These are phyloP conservation scores for Myotis myotis DNA, from an alignment of 2,797 vertebrate genomes.

Conservation along the genomic window DNA sequence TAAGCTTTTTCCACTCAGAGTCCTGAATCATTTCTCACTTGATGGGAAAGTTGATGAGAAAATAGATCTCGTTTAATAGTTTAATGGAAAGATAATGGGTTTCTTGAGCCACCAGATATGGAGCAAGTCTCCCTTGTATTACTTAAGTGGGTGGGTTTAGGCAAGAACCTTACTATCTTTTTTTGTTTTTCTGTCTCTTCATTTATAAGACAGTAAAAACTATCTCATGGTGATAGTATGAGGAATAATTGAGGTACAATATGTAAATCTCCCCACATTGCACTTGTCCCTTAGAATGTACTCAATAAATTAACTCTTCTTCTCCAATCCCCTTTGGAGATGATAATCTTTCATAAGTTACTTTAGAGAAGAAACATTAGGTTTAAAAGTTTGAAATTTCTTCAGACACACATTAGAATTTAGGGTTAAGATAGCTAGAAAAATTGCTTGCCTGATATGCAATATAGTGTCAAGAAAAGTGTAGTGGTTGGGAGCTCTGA, in stretches of 20 bases:
- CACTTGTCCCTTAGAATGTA: not conserved
- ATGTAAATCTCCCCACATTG: not conserved
- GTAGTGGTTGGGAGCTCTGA: not conserved
- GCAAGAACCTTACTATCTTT: not conserved
- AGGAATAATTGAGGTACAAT: not conserved
- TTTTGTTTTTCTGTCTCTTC: not conserved
- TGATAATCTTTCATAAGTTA: not conserved
- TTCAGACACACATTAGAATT: not conserved
- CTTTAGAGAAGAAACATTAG: not conserved
- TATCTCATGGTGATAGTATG: not conserved
- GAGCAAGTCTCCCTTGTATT: not conserved
- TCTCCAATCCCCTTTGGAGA: not conserved
- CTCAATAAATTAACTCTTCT: not conserved
- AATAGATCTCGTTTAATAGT: not conserved
- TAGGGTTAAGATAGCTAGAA: not conserved
- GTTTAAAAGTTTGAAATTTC: not conserved
- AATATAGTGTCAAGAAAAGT: not conserved
- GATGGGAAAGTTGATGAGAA: not conserved
- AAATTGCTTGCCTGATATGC: not conserved
- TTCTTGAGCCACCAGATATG: not conserved
- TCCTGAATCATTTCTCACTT: not conserved
- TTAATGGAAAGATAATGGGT: not conserved
- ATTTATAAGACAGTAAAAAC: not conserved
- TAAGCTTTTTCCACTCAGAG: not conserved
- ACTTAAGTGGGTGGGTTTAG: not conserved